Percentiles rank a stretch among this genome's conserved stretches.
Evolutionary conservation across 2,888 invertebrate genomes (phyloP).

Genomic region (Pteria penguin): DNA sequence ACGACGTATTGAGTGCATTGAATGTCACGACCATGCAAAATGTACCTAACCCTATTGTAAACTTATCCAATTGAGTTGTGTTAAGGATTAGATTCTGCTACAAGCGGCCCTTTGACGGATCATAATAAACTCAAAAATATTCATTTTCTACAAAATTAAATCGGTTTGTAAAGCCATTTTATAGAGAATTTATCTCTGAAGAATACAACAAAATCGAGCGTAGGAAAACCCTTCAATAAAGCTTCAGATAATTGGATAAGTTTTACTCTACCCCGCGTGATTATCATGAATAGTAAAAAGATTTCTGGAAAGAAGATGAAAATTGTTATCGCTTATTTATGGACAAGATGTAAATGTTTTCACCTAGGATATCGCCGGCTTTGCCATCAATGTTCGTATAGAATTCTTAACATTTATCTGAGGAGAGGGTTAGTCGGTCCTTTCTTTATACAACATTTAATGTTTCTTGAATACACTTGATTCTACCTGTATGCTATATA

Average conservation of each 20-base stretch:
- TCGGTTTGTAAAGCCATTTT: conserved; percentile 13
- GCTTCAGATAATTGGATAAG: neutral
- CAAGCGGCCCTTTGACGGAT: conserved; percentile 15
- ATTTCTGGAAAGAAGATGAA: neutral
- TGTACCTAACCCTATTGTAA: conserved; percentile 8
- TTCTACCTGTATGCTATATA: no score
- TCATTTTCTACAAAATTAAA: neutral
- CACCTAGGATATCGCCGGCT: conserved; percentile 2
- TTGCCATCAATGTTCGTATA: neutral
- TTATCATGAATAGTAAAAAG: neutral
- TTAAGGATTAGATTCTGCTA: conserved; percentile 3
- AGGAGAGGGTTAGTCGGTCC: neutral
- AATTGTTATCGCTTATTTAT: conserved; percentile 6
- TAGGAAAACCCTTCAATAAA: neutral
- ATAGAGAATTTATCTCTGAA: conserved; percentile 6
- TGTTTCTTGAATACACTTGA: no score
- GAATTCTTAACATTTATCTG: neutral
- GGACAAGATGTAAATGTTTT: conserved; percentile 12
- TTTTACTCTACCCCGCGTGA: conserved; percentile 5
- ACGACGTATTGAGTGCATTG: neutral
- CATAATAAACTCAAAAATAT: conserved; percentile 12
- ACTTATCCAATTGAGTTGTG: neutral
- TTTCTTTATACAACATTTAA: no score
- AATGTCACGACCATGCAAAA: conserved; percentile 1
- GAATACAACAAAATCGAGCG: conserved; percentile 7